phyloP scores from a whole-genome alignment of 2,888 invertebrate species.

The Megastigmus dorsalis region DNA sequence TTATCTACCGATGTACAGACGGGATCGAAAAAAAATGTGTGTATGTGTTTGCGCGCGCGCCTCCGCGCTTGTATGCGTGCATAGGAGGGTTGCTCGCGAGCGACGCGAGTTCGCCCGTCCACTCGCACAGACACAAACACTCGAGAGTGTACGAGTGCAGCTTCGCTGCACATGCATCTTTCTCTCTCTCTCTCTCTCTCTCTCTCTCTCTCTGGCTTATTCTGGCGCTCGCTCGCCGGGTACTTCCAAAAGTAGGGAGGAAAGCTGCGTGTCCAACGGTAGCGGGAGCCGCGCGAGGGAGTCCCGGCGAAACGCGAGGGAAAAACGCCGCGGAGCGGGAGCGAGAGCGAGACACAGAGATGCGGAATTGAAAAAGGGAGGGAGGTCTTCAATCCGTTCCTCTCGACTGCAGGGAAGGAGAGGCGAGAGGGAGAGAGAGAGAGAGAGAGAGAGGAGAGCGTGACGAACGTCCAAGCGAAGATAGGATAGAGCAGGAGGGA shows the following conservation, averaged over 20 bases:
- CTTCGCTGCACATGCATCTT: constrained; percentile 53
- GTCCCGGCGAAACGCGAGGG: constrained; percentile 26
- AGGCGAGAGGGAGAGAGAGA: constrained; percentile 19
- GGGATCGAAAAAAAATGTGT: constrained; percentile 64
- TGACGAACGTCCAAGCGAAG: constrained; percentile 49
- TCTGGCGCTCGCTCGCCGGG: not conserved
- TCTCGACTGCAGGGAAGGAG: constrained; percentile 57
- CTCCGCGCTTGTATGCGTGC: not conserved
- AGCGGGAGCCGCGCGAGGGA: constrained; percentile 38
- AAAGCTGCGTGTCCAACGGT: constrained; percentile 62
- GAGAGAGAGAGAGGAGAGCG: constrained; percentile 30
- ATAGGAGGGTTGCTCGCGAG: not conserved
- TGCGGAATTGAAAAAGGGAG: constrained; percentile 46
- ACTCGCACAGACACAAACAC: constrained; percentile 42
- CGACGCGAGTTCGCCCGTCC: not conserved
- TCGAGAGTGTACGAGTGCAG: constrained; percentile 28
- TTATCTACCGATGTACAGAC: constrained; percentile 68
- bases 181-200: not conserved
- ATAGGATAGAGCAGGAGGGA: constrained; percentile 38
- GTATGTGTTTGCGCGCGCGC: constrained; percentile 56
- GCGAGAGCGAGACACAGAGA: constrained; percentile 32
- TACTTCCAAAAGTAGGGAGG: constrained; percentile 49
- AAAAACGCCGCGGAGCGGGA: not conserved
- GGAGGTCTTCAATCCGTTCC: constrained; percentile 59
- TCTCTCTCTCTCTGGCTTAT: constrained; percentile 1